Base-by-base conservation (phyloP, 2,797 vertebrate genomes). In the Centropyge bicolor region DNA sequence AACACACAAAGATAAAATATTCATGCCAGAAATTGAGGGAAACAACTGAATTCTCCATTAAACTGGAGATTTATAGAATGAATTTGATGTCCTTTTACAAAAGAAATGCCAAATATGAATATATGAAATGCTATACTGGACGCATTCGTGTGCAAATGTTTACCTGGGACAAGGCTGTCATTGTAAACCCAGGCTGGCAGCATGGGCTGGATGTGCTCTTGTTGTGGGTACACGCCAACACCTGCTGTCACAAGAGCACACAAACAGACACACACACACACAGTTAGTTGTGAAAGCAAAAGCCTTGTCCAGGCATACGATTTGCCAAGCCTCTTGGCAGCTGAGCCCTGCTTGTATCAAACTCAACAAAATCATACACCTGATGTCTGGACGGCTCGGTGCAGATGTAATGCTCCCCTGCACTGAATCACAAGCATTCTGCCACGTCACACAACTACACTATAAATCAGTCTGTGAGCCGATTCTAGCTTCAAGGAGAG, bases 121-220 rank as follows among this genome's bases (percentile, higher is more conserved):
- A 59, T 24, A 11, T 52, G 48, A 74, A 49, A 41, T 8, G 22
- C 22, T 55, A 60, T 7, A 38, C 4, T 54, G 62, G 27, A 14
- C 17, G 24, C 52, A 24, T 49, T 46, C 6, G 36, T 59, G 40
- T n/a, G 17, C 22, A 72, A 81, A 77, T 79, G 72, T 90, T 92
- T 93, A 99, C 98, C 98, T 96, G 98, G 98, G 82, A 99, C 94
- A 79, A 98, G 95, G 87, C 86, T 96, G 86, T 99, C 98, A 0
- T 97, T 99, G 94, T 97, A 99, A 92, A 99, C 92, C 98, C 98
- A 99, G 54, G 96, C 90, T 72, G 98, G 98, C 89, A 97, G 88
- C 92, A 99, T 95, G 56, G 97, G 95, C 91, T 98, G 97, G 82
- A 98, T 96, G 79, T 97, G 94, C 71, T 99, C 98, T 93, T 97